Evolutionary conservation across 2,888 invertebrate species (phyloP).

Genomic region (Oxytorus armatus): DNA sequence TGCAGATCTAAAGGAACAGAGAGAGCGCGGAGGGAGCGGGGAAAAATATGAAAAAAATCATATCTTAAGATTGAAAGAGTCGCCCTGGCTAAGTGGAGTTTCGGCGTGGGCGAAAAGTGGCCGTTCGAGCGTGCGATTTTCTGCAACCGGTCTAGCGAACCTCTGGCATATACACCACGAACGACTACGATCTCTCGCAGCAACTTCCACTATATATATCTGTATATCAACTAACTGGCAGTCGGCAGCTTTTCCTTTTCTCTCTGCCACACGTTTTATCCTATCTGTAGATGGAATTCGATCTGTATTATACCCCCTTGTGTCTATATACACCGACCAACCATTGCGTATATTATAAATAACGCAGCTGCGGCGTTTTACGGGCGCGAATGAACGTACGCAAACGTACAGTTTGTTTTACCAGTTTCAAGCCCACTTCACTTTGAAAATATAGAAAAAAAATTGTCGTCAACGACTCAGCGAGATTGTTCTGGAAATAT

Average conservation of each 20-base stretch:
- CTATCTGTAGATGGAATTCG: slow-evolving; percentile 49
- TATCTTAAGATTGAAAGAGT: slow-evolving; percentile 62
- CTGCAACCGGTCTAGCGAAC: slow-evolving; percentile 60
- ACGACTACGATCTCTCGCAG: slow-evolving; percentile 44
- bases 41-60: slow-evolving; percentile 37
- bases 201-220: slow-evolving; percentile 26
- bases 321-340: background rate
- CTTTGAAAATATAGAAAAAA: background rate
- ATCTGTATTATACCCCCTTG: slow-evolving; percentile 42
- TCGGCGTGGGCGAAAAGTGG: slow-evolving; percentile 65
- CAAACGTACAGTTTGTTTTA: background rate
- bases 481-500: too few species aligned
- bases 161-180: slow-evolving; percentile 32
- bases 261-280: slow-evolving; percentile 28
- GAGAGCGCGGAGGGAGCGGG: background rate
- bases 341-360: slow-evolving; percentile 3
- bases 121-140: slow-evolving; percentile 59
- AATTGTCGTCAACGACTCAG: too few species aligned
- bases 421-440: background rate
- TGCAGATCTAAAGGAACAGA: slow-evolving; percentile 22
- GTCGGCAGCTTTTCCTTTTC: slow-evolving; percentile 38
- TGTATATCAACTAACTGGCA: too few species aligned
- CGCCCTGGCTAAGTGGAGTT: slow-evolving; percentile 61
- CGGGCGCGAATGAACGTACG: background rate
- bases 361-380: background rate